Evolutionary conservation across 2,797 vertebrate species (phyloP), one percentile per base, ranked within the genome.

Genomic region (Sebastes oblongus): DNA sequence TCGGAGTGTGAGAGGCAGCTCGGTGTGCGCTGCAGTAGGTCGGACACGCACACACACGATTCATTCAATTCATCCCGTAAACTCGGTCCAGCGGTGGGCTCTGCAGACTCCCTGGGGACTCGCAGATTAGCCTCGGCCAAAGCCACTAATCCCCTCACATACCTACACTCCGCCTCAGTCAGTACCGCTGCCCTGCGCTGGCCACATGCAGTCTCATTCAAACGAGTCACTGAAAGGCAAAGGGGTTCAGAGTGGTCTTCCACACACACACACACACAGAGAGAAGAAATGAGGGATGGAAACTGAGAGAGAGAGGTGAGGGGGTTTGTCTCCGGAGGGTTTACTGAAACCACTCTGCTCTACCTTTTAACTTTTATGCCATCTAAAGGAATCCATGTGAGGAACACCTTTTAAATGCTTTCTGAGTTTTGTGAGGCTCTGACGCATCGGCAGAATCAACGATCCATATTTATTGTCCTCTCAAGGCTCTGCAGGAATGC

Each of bases 101-200:
- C 77, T 77, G 75, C 86, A 90, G 92, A 92, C 92, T 92, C 91
- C 89, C 88, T 16, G 81, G 89, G 93, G 93, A 88, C 84, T 78
- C 59, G 25, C 87, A 93, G 91, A 93, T 94, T 94, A 94, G 88
- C 81, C 76, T 72, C 61, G 77, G 82, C 81, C 68, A 90, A 87
- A 91, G 82, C 81, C 85, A 84, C 90, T 94, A 93, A 93, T 91
- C 89, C 83, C 60, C 64, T 83, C 89, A 89, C 86, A 86, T 75
- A 89, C 83, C 75, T 62, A 65, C 66, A 75, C 75, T 85, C 72
- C 42, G 36, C 52, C 59, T 81, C 22, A 46, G 77, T 65, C 30
- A 25, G 52, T 58, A 55, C 34, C 18, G 80, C 80, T 67, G 74
- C 75, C 29, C 72, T 76, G 20, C 27, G 58, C 74, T 61, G 76